Base-by-base conservation (phyloP, 2,888 invertebrate genomes). In the Pyrochroa serraticornis region DNA sequence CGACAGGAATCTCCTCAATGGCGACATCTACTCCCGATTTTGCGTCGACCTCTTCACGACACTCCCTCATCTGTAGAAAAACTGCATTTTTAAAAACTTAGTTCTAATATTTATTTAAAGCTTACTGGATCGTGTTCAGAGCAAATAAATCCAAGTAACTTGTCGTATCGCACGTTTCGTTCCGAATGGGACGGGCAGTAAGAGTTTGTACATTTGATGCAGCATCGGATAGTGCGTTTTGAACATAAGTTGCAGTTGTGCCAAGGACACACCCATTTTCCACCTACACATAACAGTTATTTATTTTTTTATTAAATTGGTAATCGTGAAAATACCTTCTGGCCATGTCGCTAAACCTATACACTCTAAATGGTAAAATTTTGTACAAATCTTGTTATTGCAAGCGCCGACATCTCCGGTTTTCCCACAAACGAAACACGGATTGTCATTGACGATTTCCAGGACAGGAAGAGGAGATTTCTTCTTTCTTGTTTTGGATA, bases 201-300 rank as follows among this genome's bases (percentile, higher is more conserved):
- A 1, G 80, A 77, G 59, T 77, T 77, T 39, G 73, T 67, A 58
- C 80, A 80, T 59, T 72, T 74, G 6, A 73, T 69, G 58, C 80
- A 80, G 60, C 76, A 77, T 45, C 79, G 67, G 14, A 75, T 75
- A 6, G 79, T 79, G 32, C 78, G 65, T 61, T 78, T 78, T 2
- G 73, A 64, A 58, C 80, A 80, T 32, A 73, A 57, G 49, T 76
- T 77, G 58, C 80, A 80, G 45, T 73, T 76, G 59, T 80, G 80
- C 69, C 78, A 75, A 2, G 79, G 77, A 64, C 80, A 80, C 6
- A 69, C 67, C 72, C 77, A 79, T 65, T 78, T 77, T 30, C 67
- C 73, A 32, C 62, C 62, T 63, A 30, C 45, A 52, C 46, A 51
- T 10, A 46, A 13, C 12, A 38, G 38, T 13, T 44, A 7, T 38